These are phyloP conservation scores for Corythornis madagascariensis DNA, from an alignment of 2,113 vertebrate genomes.

Conservation along the genomic window DNA sequence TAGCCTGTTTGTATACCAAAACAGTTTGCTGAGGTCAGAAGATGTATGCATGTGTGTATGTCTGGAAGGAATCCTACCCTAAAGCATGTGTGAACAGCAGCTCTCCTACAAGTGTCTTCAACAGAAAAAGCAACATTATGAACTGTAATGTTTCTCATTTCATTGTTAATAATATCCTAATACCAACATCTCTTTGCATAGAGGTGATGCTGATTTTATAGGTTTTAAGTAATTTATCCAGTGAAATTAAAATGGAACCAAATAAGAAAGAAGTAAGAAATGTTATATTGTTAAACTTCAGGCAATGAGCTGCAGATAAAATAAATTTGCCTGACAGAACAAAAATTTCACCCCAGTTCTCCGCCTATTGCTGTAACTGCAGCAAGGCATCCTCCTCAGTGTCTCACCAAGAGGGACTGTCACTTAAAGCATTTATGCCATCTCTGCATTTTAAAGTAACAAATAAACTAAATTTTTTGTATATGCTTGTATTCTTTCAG, in stretches of 20 bases:
- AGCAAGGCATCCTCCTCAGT: background rate
- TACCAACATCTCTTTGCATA: background rate
- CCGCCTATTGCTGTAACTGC: background rate
- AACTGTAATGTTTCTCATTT: background rate
- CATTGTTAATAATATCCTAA: background rate
- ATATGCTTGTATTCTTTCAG: background rate
- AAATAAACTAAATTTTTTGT: background rate
- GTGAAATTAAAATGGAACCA: background rate
- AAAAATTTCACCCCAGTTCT: background rate
- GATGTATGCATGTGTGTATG: background rate
- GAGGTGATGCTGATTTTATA: background rate
- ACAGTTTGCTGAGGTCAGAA: background rate
- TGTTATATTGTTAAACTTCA: background rate
- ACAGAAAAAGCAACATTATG: background rate
- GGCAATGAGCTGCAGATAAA: background rate
- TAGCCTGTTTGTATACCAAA: background rate
- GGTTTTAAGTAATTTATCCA: background rate
- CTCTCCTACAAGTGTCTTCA: background rate
- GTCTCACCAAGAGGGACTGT: accelerated
- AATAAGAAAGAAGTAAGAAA: background rate
- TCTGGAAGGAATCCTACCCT: background rate
- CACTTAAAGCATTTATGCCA: background rate
- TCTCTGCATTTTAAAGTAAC: background rate
- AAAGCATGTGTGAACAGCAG: background rate
- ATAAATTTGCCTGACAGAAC: background rate